Conservation (phyloP, 2,797 vertebrate species). For the Alcedo atthis region DNA sequence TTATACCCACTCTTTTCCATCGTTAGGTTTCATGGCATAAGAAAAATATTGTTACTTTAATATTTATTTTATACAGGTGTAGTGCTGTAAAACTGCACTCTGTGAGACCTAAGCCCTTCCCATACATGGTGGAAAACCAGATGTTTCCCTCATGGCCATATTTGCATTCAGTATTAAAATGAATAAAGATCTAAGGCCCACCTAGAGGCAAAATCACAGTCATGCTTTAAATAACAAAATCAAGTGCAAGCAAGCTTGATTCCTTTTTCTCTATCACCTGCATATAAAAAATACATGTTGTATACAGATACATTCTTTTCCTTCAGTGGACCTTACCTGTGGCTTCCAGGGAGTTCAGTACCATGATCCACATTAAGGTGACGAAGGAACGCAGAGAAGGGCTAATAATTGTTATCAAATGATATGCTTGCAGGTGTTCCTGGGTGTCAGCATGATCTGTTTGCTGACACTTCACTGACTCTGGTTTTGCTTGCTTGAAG, state of each 20-base stretch:
- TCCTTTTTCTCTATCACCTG: background rate
- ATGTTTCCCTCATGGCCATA: background rate
- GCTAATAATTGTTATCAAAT: background rate
- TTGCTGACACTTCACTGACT: background rate
- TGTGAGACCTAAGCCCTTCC: background rate
- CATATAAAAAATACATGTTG: background rate
- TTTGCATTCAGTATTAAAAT: slow-evolving; percentile 20
- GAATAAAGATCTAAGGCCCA: background rate
- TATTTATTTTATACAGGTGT: background rate
- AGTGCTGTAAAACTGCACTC: background rate
- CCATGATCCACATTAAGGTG: background rate
- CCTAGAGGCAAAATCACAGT: background rate
- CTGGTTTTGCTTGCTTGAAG: background rate
- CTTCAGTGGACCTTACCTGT: fast-evolving
- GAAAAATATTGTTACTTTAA: background rate
- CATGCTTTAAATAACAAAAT: background rate
- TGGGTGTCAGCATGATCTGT: background rate
- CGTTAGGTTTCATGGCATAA: background rate
- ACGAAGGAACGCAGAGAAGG: background rate
- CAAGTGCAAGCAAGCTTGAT: background rate
- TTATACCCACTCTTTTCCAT: background rate
- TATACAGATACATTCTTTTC: background rate
- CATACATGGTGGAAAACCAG: background rate
- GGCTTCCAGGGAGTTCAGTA: background rate
- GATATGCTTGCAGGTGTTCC: background rate